Evolutionary conservation across 2,113 vertebrate genomes (phyloP), one percentile per base, ranked within the genome.

Genomic region (Ranitomeya variabilis): DNA sequence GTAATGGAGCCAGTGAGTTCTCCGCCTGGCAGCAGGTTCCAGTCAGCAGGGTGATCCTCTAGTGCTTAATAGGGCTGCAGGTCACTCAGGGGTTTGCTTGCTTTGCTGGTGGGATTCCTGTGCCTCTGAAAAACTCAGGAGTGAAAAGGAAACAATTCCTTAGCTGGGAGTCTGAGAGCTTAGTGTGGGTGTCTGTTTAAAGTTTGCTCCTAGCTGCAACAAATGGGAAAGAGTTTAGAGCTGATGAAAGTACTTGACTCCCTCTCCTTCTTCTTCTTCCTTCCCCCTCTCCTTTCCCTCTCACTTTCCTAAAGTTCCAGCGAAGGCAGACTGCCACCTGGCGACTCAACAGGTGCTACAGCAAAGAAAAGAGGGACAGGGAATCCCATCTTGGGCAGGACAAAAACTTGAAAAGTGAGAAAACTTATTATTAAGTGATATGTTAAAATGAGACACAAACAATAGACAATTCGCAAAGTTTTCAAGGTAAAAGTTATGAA

Each of bases 291-390:
- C 62, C 69, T 83, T 66, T 66, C 78, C 59, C 37, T 83, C 69
- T 83, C 87, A 77, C 67, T 82, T 87, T 60, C 4, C 83, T 18
- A 26, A 37, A 89, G 64, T 45, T 55, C 18, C 79, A 14, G 85
- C 83, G 92, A 91, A 89, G 73, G 57, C 7, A 80, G 90, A 90
- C 92, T 91, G 94, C 94, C 93, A 93, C 93, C 93, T 90, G 93
- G 92, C 92, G 19, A 91, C 91, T 93, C 94, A 94, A 96, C 96
- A 97, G 97, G 97, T 97, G 97, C 95, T 94, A 91, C 84, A 91
- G 71, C 71, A 51, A 37, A 81, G 45, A 62, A 19, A 64, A 60
- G 45, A 62, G 37, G 87, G n/a, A 51, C 76, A n/a, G 62, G 69
- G 76, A 78, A 89, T 89, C 59, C 87, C 87, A 83, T 59, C 60